Conservation (phyloP, 2,888 invertebrate species). For the Tachina lurida region DNA sequence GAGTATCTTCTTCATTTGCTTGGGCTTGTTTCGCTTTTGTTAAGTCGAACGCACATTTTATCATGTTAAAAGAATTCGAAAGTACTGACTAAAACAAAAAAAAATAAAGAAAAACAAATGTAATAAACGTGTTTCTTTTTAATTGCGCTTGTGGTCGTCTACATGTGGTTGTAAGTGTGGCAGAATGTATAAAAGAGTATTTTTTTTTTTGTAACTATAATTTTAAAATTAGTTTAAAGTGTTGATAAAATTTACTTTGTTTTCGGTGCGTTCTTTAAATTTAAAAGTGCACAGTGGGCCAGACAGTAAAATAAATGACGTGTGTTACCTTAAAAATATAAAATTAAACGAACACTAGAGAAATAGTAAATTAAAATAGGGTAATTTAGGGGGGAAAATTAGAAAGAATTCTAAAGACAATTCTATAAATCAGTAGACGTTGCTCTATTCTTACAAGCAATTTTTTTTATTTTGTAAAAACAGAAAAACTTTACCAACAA, state of each 20-base stretch:
- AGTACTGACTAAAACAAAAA: not conserved
- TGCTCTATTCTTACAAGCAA: no score
- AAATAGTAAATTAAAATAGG: no score
- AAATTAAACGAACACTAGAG: not conserved
- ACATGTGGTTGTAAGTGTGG: conserved; percentile 24
- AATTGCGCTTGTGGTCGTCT: not conserved
- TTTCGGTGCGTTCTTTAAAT: conserved; percentile 9
- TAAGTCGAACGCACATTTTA: conserved; percentile 12
- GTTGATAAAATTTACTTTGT: conserved; percentile 21
- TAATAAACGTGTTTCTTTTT: conserved; percentile 11
- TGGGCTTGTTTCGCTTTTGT: conserved; percentile 1
- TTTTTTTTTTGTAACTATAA: conserved; percentile 48
- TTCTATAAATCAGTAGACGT: no score
- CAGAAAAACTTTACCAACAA: no score
- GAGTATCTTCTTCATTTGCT: conserved; percentile 8
- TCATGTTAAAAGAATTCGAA: conserved; percentile 32
- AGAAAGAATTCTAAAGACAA: no score
- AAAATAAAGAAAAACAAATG: not conserved
- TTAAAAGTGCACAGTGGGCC: conserved; percentile 8
- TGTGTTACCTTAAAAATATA: no score
- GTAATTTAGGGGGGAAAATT: no score
- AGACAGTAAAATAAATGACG: not conserved
- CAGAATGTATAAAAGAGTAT: conserved; percentile 4
- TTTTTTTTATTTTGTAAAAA: no score
- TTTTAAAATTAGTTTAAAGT: conserved; percentile 57